Evolutionary conservation across 2,888 invertebrate species (phyloP).

Genomic region (Lathronympha strigana): DNA sequence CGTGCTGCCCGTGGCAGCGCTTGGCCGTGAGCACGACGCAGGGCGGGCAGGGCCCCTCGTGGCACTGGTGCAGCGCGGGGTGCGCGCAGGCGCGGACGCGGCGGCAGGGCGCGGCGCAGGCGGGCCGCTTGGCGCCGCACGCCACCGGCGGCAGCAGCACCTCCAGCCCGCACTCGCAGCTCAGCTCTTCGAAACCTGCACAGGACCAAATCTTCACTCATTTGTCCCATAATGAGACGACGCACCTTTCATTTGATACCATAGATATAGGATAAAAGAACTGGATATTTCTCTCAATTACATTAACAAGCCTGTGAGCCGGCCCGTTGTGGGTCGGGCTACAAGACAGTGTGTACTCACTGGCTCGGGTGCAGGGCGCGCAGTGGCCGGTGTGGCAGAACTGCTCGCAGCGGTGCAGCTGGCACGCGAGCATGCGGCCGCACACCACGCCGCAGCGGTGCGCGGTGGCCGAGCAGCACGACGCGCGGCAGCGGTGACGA

Average conservation of each 20-base stretch:
- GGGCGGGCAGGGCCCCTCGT: constrained; percentile 90
- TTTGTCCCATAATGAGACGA: not conserved
- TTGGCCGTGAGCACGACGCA: constrained; percentile 92
- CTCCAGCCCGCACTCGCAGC: constrained; percentile 95
- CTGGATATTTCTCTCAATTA: no score
- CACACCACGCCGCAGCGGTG: constrained; percentile 94
- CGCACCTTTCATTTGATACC: no score
- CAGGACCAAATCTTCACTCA: not conserved
- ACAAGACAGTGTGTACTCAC: constrained; percentile 81
- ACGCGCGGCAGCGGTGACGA: constrained; percentile 94
- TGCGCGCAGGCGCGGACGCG: constrained; percentile 92
- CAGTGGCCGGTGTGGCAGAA: constrained; percentile 96
- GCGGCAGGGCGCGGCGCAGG: constrained; percentile 91
- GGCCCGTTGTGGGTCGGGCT: not conserved
- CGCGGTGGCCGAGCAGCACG: constrained; percentile 93
- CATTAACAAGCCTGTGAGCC: no score
- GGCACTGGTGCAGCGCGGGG: constrained; percentile 93
- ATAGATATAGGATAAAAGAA: no score
- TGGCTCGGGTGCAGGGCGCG: constrained; percentile 89
- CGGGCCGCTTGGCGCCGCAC: constrained; percentile 94
- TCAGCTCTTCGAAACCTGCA: constrained; percentile 92
- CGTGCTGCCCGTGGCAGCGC: constrained; percentile 91
- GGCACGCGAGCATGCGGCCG: constrained; percentile 92
- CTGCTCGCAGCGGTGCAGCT: constrained; percentile 94
- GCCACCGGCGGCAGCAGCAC: constrained; percentile 96